Evolutionary conservation across 2,113 vertebrate genomes (phyloP), one percentile per base, ranked within the genome.

Genomic region (Neolamprologus tretocephalus): DNA sequence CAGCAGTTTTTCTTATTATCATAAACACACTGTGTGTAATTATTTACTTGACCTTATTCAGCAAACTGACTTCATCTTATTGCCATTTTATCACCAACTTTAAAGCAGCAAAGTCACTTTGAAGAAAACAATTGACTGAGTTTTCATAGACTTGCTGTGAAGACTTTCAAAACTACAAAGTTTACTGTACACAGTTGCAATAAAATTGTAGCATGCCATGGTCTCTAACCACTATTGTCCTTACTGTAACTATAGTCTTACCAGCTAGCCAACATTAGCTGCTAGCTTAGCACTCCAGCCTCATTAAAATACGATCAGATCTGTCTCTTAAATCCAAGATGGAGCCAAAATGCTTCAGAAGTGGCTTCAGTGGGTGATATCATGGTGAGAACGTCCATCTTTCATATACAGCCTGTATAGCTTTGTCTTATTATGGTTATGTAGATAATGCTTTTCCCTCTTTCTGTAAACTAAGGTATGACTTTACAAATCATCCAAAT

Each of bases 191-290:
- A 19, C 21, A 26, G 14, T 28, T 47, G 68, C 21, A 47, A 23
- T 71, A 71, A 75, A 47, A 47, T 75, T 75, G 21, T 28, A 28
- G 21, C 40, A 8, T 47, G 14, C 1, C 14, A 5, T 4, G 4
- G 68, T 45, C n/a, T 71, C n/a, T 23, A 23, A 40, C n/a, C 4
- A 28, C 40, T 0, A 17, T 17, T 4, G 4, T 28, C 21, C 40
- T 10, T 47, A 47, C 8, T 47, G 14, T 47, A 26, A 26, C 68
- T 47, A 23, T 73, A 47, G 40, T 23, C 6, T 19, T 28, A 28
- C 71, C 23, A 73, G 68, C 68, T 47, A 73, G 3, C 21, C 40
- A 45, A 73, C 40, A 45, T 73, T 73, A 28, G 68, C 68, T 73
- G 68, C 1, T 73, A 73, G 9, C 40, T 73, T 26, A 26, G 68